Base-by-base conservation (phyloP, 2,888 invertebrate genomes). In the Psococerastis gibbosa region DNA sequence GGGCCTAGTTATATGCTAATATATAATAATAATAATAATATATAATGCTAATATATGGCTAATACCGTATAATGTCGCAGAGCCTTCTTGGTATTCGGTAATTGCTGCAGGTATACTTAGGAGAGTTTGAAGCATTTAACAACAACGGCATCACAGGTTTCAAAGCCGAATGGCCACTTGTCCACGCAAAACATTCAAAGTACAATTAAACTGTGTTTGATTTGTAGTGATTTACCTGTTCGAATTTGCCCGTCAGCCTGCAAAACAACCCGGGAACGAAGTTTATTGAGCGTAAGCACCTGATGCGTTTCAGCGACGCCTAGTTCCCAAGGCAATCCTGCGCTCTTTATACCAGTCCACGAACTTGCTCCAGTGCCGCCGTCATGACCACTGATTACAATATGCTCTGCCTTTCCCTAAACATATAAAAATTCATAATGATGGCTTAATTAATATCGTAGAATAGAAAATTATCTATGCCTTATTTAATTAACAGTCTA, bases 301-400 rank as follows among this genome's bases (percentile, higher is more conserved):
- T 98, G 98, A 64, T 98, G 98, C 3, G 97, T 97, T 67, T 98
- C 98, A 3, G 97, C 88, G 35, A 98, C 73, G 44, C 98, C 98
- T 56, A 98, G 68, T 65, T 98, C 98, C 97, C 97, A 98, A 0
- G 98, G 97, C 48, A 97, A 67, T 38, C 98, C 98, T 33, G 98
- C 97, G 50, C 81, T 75, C 67, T 98, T 98, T 58, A 98, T 97
- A 52, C 97, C 97, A 0, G 97, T 98, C 97, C 97, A 97, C 46
- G 91, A 91, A 57, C 89, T 89, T 35, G 97, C 98, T 23, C 98
- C 98, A 13, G 98, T 98, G 43, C 98, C 97, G 48, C 98, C 98
- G 66, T 98, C 98, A 64, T 98, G 97, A 0, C 98, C 98, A 1
- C 95, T 95, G 51, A 98, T 94, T 20, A 92, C 92, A 53, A 98